Evolutionary conservation across 2,888 invertebrate genomes (phyloP), one percentile per base, ranked within the genome.

Genomic region (Eremobia ochroleuca): DNA sequence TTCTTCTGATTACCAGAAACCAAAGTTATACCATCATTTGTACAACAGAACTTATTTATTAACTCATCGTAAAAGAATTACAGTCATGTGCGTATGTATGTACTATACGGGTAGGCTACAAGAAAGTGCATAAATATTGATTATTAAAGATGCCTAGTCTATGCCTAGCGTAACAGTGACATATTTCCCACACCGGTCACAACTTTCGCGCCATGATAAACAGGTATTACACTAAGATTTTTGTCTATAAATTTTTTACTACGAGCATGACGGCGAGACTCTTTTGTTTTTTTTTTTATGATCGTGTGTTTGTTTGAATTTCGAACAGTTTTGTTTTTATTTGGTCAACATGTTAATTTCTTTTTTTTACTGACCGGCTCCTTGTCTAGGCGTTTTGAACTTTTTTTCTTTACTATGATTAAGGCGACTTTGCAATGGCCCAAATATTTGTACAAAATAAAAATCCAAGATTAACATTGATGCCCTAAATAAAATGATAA

Each of bases 101-200:
- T 55, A 40, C 5, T 59, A 43, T 6, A 65, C 40, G 61, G 64
- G n/a, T n/a, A n/a, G n/a, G 37, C 61, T 58, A 49, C 58, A 82
- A 81, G 81, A 85, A 82, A 86, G 79, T 78, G 73, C 86, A 83
- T 86, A 71, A 83, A 86, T 83, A 86, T 78, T 83, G 78, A 82
- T 82, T 69, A 86, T 61, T 85, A 85, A 69, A 83, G 52, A 85
- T 67, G 62, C 28, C 62, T 71, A 77, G 83, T 73, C 77, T 73
- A 61, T 74, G 59, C 68, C 70, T 55, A 55, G 61, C 58, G 83
- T 83, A 86, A 83, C 83, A 83, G 83, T 83, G 83, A 86, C 83
- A 83, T 72, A 83, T 86, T 83, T 83, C 83, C 68, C 83, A 83
- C 86, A 78, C 46, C 73, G 71, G 71, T 83, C 83, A 83, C 86